Conservation (phyloP, 2,888 invertebrate species). For the Labia minor region DNA sequence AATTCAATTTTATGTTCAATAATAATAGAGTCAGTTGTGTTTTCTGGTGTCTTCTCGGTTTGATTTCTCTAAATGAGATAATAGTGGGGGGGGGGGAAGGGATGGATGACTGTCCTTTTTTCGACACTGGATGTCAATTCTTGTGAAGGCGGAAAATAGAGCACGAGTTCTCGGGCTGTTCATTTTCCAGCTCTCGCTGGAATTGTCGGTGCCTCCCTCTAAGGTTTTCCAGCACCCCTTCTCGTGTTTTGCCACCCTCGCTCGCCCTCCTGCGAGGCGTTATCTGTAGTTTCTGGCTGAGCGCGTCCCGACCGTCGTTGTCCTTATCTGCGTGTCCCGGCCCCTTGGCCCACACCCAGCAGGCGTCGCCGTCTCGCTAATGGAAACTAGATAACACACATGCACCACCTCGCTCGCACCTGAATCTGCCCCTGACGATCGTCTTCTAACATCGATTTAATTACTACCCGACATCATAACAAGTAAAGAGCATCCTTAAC, state of each 20-base stretch:
- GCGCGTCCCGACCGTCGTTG: constrained; percentile 16
- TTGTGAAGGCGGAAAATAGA: too few relatives aligned
- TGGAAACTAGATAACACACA: constrained; percentile 39
- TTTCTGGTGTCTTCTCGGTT: too few relatives aligned
- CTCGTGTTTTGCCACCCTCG: constrained; percentile 19
- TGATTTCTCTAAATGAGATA: neutral
- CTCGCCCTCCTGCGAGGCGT: constrained; percentile 14
- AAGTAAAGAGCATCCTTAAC: too few relatives aligned
- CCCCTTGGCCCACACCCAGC: constrained; percentile 16
- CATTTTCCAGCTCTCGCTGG: constrained; percentile 5
- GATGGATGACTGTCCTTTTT: neutral
- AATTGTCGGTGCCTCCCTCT: constrained; percentile 32
- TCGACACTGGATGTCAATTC: too few relatives aligned
- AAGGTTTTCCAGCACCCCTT: constrained; percentile 27
- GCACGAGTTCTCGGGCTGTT: neutral
- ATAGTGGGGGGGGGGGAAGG: neutral
- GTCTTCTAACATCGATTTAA: constrained; percentile 32
- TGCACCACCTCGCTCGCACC: constrained; percentile 34
- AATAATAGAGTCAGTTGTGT: too few relatives aligned
- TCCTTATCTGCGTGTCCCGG: constrained; percentile 15
- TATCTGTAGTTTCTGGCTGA: constrained; percentile 24
- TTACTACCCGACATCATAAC: neutral
- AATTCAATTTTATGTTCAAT: too few relatives aligned
- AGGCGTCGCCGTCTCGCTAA: constrained; percentile 28
- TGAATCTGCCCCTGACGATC: constrained; percentile 37